Evolutionary conservation across 92 coral and sea anemone genomes (phyloP), one percentile per base, ranked within the genome.

Genomic region (Bergia puertoricense): DNA sequence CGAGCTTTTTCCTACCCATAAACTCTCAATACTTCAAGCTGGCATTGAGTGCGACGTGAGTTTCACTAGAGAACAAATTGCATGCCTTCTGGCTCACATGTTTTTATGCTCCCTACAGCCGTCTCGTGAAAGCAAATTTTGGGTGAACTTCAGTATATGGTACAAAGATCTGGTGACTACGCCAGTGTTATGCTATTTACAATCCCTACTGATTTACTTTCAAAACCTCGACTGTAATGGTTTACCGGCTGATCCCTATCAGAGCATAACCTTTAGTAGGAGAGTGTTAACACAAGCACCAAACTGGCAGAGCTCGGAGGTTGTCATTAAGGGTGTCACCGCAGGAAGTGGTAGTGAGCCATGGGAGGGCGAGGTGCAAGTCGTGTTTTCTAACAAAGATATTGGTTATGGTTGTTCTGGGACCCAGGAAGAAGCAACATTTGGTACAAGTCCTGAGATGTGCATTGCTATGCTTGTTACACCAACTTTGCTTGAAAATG

Each of bases 361-460:
- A 45, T 13, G 80, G 18, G 88, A 85, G 88, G 77, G 66, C 5
- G 88, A 85, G 62, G 79, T 46, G 36, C 88, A 85, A 65, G 88
- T 85, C 2, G 23, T 67, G 36, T 85, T 85, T 85, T 68, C 88
- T 30, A 85, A 85, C 62, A 85, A 72, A 72, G 88, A 72, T 85
- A 85, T 85, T 5, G 88, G 88, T 36, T 85, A 67, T 51, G 88
- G 88, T n/a, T 57, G 56, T 42, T 71, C 88, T 0, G 88, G 88
- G 78, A 85, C 88, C 38, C 88, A 85, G 62, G 88, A 85, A 72
- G 88, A 85, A 71, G 88, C 77, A n/a, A 6, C 72, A 7, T 85
- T 85, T 22, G 88, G 88, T n/a, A 85, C 72, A 80, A 85, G 88
- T 40, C 88, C 88, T 8, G 88, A 85, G 57, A 66, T 85, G 88